These are phyloP conservation scores for Chloroceryle inda DNA, from an alignment of 2,797 vertebrate genomes.

Conservation along the genomic window DNA sequence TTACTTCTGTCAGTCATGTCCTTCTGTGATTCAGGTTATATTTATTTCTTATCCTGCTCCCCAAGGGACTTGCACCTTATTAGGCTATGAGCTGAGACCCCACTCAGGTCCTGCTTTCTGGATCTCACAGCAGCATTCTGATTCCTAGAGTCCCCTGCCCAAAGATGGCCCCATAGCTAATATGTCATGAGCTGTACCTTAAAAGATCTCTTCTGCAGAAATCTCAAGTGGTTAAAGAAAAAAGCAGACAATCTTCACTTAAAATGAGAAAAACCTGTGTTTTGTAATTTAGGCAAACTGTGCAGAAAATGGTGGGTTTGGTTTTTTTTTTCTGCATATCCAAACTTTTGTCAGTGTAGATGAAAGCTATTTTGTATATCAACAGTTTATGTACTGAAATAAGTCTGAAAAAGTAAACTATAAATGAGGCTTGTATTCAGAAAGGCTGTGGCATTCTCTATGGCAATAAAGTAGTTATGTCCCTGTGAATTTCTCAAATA, in stretches of 20 bases:
- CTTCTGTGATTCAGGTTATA: neutral
- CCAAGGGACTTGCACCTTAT: neutral
- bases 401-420: neutral
- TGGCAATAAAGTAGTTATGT: slow-evolving; percentile 16
- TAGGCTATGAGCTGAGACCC: neutral
- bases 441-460: neutral
- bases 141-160: neutral
- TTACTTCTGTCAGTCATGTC: neutral
- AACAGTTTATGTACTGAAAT: neutral
- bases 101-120: neutral
- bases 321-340: neutral
- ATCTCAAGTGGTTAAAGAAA: neutral
- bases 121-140: neutral
- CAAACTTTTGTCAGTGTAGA: neutral
- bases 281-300: neutral
- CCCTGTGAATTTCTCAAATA: slow-evolving; percentile 54
- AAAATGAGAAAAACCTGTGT: neutral
- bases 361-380: neutral
- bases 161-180: neutral
- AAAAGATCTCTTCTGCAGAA: neutral
- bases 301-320: neutral
- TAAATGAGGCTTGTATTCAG: slow-evolving; percentile 1
- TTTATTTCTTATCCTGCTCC: neutral
- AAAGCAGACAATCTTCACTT: neutral
- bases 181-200: neutral